Base-by-base conservation (phyloP, 1,140 invertebrate species). In the Teleopsis dalmanni region DNA sequence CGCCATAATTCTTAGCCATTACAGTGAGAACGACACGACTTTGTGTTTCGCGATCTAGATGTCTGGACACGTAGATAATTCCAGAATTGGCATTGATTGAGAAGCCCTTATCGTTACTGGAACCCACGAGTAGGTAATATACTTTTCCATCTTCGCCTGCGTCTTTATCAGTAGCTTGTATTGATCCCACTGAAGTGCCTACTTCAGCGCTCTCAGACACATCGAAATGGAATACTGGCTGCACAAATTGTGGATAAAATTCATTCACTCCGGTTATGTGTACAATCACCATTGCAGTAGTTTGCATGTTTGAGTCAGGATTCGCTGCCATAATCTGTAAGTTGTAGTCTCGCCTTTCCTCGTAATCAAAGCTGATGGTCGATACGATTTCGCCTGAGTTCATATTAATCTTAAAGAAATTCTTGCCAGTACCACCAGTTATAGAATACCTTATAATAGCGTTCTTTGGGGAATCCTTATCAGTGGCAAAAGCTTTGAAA, bases 1-100 rank as follows among this genome's bases (percentile, higher is more conserved):
- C 88, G 8, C 93, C 93, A 35, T 80, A 81, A 69, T 98, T 97
- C 73, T 97, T 98, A 0, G 93, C 93, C 75, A 97, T 80, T 0
- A 95, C 91, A 0, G 88, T 93, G 5, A 97, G 72, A 1, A 91
- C 85, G 3, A 92, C 88, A 46, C 89, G 76, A 63, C 88, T 91
- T 68, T 94, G 90, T 0, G 89, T 91, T 73, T 96, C 93, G 29
- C 92, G 76, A 61, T 96, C 92, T 37, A 96, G 73, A 53, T 82
- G 79, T 31, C 87, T 74, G 1, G 88, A 83, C 0, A 95, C 88
- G 33, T 81, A 81, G 36, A 96, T 87, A 2, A 86, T 77, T 2
- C 93, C 93, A 1, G 84, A 89, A 57, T 86, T 82, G 0, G 87
- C 74, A 61, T 91, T 86, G 22, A 99, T 88, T 16, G 78, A 79